A percentile compares a stretch with the other conserved stretches of the same genome.
Conservation (phyloP, 1,140 invertebrate genomes). For the Conus betulinus region DNA sequence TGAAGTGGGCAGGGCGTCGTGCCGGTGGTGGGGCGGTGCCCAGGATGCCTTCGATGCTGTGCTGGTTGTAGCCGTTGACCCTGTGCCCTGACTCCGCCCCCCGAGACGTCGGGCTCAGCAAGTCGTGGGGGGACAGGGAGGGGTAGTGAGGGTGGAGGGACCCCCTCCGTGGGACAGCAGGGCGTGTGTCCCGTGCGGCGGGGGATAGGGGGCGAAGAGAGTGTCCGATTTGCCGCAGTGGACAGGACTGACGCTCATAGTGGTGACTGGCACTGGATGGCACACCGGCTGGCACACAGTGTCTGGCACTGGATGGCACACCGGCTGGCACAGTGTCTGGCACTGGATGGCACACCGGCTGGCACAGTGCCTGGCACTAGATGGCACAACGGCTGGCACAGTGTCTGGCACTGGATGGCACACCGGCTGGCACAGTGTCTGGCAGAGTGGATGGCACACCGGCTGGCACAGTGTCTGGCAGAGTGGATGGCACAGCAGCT, state of each 20-base stretch:
- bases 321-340: too few relatives aligned
- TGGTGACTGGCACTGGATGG: constrained; percentile 69
- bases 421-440: too few relatives aligned
- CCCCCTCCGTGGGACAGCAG: neutral
- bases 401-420: too few relatives aligned
- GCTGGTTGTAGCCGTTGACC: constrained; percentile 61
- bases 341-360: too few relatives aligned
- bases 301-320: too few relatives aligned
- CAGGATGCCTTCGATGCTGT: constrained; percentile 43
- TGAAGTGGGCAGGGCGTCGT: neutral
- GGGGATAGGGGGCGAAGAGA: neutral
- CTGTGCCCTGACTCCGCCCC: constrained; percentile 86
- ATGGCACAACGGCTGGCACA: too few relatives aligned
- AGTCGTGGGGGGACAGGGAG: neutral
- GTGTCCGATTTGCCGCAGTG: constrained; percentile 81
- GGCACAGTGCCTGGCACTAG: too few relatives aligned
- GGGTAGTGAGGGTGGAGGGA: constrained; percentile 81
- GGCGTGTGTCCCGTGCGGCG: neutral
- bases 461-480: too few relatives aligned
- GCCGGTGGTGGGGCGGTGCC: neutral
- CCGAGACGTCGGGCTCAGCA: neutral
- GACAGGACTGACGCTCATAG: constrained; percentile 91
- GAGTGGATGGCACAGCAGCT: too few relatives aligned
- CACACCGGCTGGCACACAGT: too few relatives aligned
- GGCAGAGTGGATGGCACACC: too few relatives aligned